A percentile compares a stretch with the other conserved stretches of the same genome.
phyloP scores from a whole-genome alignment of 1,140 invertebrate genomes.

The Monomorium pharaonis region DNA sequence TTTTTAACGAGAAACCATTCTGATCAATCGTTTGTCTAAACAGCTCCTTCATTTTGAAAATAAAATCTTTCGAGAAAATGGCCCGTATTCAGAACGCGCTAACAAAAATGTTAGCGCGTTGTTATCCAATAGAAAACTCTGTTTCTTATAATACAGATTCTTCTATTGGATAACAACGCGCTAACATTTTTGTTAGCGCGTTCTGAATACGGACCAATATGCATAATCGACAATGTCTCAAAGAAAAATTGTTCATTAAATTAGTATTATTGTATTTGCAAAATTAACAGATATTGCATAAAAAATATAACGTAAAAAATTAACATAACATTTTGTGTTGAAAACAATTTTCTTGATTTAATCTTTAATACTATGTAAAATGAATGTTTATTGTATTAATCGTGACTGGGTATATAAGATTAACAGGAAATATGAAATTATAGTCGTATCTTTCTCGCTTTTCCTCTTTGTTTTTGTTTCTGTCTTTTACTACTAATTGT shows the following conservation, averaged over 20 bases:
- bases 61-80: not conserved
- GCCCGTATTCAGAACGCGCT: too few species aligned
- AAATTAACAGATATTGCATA: not conserved
- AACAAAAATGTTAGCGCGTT: too few species aligned
- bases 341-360: not conserved
- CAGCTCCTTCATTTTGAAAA: not conserved
- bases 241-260: not conserved
- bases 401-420: not conserved
- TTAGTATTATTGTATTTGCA: not conserved
- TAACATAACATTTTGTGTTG: not conserved
- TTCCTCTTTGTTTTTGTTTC: not conserved
- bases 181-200: too few species aligned
- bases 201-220: too few species aligned
- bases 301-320: too few species aligned
- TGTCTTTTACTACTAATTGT: not conserved
- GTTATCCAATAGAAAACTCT: too few species aligned
- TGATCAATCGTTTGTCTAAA: not conserved
- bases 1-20: not conserved
- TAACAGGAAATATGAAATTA: not conserved
- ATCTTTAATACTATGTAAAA: not conserved
- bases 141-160: too few species aligned
- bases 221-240: not conserved
- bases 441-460: not conserved
- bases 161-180: too few species aligned
- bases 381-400: not conserved